Percentiles rank a stretch among this genome's conserved stretches.
Evolutionary conservation across 2,113 vertebrate species (phyloP).

Genomic region (Apodemus sylvaticus): DNA sequence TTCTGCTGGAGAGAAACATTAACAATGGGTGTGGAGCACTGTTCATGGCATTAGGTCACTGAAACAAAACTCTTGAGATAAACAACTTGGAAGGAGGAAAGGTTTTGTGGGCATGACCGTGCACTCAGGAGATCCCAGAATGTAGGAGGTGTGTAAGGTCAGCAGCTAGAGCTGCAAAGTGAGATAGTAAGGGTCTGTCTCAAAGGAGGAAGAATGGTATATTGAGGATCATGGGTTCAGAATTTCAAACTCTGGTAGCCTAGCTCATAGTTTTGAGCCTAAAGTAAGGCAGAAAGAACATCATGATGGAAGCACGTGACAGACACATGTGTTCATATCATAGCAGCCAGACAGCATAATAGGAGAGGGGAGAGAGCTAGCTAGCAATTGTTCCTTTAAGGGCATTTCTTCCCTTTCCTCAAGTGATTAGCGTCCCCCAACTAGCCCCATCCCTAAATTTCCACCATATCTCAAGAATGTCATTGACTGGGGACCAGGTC

Average conservation of each 20-base stretch:
- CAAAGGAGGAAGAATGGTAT: not conserved
- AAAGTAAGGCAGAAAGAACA: not conserved
- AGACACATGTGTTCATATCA: not conserved
- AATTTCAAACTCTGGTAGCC: not conserved
- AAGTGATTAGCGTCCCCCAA: not conserved
- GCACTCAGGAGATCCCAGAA: not conserved
- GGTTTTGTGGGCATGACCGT: not conserved
- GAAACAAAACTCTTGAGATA: not conserved
- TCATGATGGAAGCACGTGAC: not conserved
- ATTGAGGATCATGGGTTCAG: not conserved
- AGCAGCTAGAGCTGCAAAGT: not conserved
- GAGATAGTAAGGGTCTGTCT: not conserved
- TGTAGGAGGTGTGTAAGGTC: not conserved
- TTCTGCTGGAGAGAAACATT: slow-evolving; percentile 60
- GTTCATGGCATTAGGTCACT: not conserved
- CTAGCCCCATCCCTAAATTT: not conserved
- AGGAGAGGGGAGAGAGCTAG: too few species aligned
- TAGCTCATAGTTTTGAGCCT: not conserved
- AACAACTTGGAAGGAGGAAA: not conserved
- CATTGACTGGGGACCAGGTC: not conserved
- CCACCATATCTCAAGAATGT: not conserved
- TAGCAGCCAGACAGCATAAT: not conserved
- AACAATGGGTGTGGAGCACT: slow-evolving; percentile 12
- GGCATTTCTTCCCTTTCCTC: not conserved
- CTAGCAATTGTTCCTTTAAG: too few species aligned